phyloP scores from a whole-genome alignment of 1,140 invertebrate genomes.

The Tachypleus tridentatus region DNA sequence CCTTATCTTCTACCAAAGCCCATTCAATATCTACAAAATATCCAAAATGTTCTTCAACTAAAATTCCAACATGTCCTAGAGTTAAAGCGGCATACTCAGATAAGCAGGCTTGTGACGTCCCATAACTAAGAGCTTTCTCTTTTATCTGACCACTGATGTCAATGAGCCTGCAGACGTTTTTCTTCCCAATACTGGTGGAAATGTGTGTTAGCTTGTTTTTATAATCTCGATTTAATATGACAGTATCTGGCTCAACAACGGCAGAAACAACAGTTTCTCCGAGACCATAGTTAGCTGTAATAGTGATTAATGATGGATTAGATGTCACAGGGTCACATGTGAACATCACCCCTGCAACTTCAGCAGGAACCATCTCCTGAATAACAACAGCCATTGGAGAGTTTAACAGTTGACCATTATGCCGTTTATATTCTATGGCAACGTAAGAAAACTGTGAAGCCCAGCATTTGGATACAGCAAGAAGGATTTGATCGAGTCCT shows the following conservation, averaged over 20 bases:
- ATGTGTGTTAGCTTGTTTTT: background rate
- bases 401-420: constrained; percentile 50
- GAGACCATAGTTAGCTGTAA: constrained; percentile 66
- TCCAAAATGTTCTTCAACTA: constrained; percentile 9
- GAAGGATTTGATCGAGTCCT: constrained; percentile 37
- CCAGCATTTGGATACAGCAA: constrained; percentile 57
- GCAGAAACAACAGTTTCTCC: constrained; percentile 67
- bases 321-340: constrained; percentile 57
- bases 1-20: constrained; percentile 31
- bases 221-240: constrained; percentile 26
- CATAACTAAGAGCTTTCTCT: no score
- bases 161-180: constrained; percentile 7
- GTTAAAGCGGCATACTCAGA: no score
- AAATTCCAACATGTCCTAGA: no score
- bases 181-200: constrained; percentile 1
- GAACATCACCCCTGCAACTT: constrained; percentile 64
- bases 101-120: no score
- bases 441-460: constrained; percentile 59
- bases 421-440: constrained; percentile 55
- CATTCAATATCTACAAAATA: background rate
- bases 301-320: constrained; percentile 49
- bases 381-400: constrained; percentile 70
- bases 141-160: constrained; percentile 31
- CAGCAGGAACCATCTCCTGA: constrained; percentile 57
- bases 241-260: constrained; percentile 55